Conservation (phyloP, 2,797 vertebrate species). For the Poecilia velifera region DNA sequence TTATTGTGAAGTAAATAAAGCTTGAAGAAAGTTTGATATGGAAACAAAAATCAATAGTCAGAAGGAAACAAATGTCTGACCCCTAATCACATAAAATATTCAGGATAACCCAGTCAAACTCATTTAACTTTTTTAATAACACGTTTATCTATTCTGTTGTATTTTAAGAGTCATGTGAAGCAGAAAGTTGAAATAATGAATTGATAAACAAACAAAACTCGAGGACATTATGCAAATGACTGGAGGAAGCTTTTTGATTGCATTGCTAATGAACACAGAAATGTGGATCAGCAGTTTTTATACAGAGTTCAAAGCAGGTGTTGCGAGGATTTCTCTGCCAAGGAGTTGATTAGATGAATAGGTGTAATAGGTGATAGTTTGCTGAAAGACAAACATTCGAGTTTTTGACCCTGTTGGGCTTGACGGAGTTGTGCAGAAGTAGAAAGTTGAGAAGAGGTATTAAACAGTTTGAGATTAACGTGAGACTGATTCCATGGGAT, state of each 20-base stretch:
- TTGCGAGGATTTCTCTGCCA: constrained; percentile 30
- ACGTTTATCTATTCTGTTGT: constrained; percentile 1
- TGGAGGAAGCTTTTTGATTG: constrained; percentile 25
- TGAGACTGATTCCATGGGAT: not conserved
- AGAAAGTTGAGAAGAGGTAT: not conserved
- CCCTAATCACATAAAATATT: not conserved
- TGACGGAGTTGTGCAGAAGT: constrained; percentile 11
- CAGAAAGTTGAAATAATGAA: constrained; percentile 35
- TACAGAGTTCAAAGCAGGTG: constrained; percentile 52
- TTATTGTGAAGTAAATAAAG: not conserved
- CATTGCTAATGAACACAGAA: constrained; percentile 24
- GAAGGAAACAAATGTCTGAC: constrained; percentile 4
- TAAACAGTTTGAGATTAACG: not conserved
- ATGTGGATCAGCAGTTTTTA: constrained; percentile 55
- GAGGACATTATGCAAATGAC: constrained; percentile 40
- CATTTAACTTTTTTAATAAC: constrained; percentile 24
- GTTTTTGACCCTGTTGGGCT: constrained; percentile 24
- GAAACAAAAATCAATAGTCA: not conserved
- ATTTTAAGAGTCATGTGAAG: constrained; percentile 22
- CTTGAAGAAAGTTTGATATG: constrained; percentile 20
- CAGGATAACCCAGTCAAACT: constrained; percentile 35
- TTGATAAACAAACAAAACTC: constrained; percentile 41
- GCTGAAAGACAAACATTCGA: constrained; percentile 43
- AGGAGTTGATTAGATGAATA: constrained; percentile 49
- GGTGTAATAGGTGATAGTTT: constrained; percentile 43